These are phyloP conservation scores for Deroplatys truncata DNA, from an alignment of 2,888 invertebrate species.

Conservation along the genomic window DNA sequence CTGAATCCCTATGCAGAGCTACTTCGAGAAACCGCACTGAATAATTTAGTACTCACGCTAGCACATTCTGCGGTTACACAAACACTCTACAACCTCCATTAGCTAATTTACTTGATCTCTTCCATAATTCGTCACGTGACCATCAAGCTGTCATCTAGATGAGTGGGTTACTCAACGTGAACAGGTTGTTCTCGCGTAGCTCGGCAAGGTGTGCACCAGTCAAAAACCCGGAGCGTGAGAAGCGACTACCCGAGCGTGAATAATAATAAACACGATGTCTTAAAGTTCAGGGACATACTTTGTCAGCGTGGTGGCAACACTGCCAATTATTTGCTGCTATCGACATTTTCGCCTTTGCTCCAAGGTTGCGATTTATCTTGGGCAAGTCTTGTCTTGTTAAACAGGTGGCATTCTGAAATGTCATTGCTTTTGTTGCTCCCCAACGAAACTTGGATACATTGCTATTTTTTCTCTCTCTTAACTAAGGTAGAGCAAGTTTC, in stretches of 20 bases:
- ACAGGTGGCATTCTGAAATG: not conserved
- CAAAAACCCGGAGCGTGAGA: not conserved
- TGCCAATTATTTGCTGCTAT: not conserved
- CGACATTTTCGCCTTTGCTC: not conserved
- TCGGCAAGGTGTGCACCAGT: not conserved
- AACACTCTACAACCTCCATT: not conserved
- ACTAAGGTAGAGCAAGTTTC: too few relatives aligned
- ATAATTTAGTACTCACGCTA: too few relatives aligned
- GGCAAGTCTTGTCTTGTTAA: not conserved
- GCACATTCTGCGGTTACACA: too few relatives aligned
- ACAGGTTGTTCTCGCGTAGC: not conserved
- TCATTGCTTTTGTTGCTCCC: too few relatives aligned
- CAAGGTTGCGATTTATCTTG: not conserved
- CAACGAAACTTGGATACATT: too few relatives aligned
- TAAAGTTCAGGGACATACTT: not conserved
- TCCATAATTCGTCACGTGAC: not conserved
- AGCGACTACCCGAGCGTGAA: not conserved
- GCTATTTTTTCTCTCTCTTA: too few relatives aligned
- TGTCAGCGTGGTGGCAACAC: not conserved
- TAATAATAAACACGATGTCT: not conserved
- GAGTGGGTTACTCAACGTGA: not conserved
- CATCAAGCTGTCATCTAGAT: not conserved
- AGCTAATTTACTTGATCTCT: not conserved
- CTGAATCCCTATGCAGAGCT: too few relatives aligned
- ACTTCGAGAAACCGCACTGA: too few relatives aligned